These are phyloP conservation scores for Meiosimyza decipiens DNA, from an alignment of 2,888 invertebrate species.

Conservation along the genomic window DNA sequence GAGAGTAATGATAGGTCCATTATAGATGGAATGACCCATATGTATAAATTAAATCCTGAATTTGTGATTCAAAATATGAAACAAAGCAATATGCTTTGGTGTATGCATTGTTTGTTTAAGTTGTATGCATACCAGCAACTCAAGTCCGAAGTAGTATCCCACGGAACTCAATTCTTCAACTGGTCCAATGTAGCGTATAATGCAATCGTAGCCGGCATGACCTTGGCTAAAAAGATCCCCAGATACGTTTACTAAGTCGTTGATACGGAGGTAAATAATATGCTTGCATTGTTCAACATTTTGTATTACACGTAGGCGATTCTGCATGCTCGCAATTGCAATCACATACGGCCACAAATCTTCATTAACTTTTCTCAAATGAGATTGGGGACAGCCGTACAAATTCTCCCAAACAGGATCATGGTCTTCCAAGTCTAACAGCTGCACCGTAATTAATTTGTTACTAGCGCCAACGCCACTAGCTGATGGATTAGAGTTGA, in stretches of 20 bases:
- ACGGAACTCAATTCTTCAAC: slow-evolving; percentile 69
- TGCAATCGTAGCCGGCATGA: slow-evolving; percentile 54
- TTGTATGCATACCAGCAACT: slow-evolving; percentile 68
- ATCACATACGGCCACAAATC: slow-evolving; percentile 69
- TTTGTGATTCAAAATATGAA: neutral
- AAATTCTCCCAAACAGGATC: slow-evolving; percentile 54
- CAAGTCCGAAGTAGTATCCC: slow-evolving; percentile 71
- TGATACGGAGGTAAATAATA: slow-evolving; percentile 56
- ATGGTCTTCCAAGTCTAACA: slow-evolving; percentile 53
- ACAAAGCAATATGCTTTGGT: neutral
- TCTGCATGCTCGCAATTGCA: slow-evolving; percentile 68
- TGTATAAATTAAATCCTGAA: too few species aligned
- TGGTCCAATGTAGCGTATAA: slow-evolving; percentile 70
- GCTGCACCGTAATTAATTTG: slow-evolving; percentile 52
- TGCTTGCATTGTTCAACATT: slow-evolving; percentile 67
- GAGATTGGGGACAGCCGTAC: slow-evolving; percentile 54
- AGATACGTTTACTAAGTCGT: slow-evolving; percentile 63
- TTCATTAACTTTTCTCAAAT: slow-evolving; percentile 52
- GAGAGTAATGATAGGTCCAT: too few species aligned
- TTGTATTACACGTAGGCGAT: slow-evolving; percentile 68
- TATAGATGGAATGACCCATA: too few species aligned
- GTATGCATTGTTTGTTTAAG: too few species aligned
- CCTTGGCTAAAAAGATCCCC: slow-evolving; percentile 60
- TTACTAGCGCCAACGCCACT: slow-evolving; percentile 33
- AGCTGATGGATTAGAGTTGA: neutral